A percentile compares a stretch with the other conserved stretches of the same genome.
Evolutionary conservation across 1,140 invertebrate species (phyloP).

Genomic region (Parasteatoda tepidariorum): DNA sequence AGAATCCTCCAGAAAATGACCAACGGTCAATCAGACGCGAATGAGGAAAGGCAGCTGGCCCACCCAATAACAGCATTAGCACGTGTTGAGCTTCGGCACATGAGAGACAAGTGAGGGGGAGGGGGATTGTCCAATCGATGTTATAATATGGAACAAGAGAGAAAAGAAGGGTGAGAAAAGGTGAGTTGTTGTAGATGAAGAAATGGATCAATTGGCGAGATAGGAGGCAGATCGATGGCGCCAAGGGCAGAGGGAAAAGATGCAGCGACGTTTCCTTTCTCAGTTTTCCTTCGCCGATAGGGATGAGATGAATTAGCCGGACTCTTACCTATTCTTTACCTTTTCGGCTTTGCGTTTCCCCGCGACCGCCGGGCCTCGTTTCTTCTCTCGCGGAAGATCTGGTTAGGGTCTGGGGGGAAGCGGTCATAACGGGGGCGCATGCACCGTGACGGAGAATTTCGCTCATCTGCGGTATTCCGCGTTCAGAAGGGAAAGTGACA

Average conservation of each 20-base stretch:
- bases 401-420: neutral
- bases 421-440: neutral
- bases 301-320: neutral
- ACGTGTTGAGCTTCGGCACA: slow-evolving; percentile 8
- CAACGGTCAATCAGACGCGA: neutral
- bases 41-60: neutral
- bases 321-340: neutral
- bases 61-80: slow-evolving; percentile 7
- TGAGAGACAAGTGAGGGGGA: neutral
- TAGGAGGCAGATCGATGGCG: slow-evolving; percentile 36
- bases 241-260: slow-evolving; percentile 22
- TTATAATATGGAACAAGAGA: slow-evolving; percentile 4
- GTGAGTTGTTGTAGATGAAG: slow-evolving; percentile 10
- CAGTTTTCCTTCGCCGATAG: slow-evolving; percentile 9
- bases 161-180: neutral
- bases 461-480: neutral
- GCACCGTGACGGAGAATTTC: neutral
- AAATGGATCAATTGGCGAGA: slow-evolving; percentile 48
- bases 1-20: no score
- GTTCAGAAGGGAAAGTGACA: no score
- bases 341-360: no score
- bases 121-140: slow-evolving; percentile 20
- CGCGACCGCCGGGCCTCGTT: neutral
- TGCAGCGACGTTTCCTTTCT: slow-evolving; percentile 1
- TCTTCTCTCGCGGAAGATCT: neutral